Evolutionary conservation across 2,113 vertebrate genomes (phyloP).

Genomic region (Epinephelus lanceolatus): DNA sequence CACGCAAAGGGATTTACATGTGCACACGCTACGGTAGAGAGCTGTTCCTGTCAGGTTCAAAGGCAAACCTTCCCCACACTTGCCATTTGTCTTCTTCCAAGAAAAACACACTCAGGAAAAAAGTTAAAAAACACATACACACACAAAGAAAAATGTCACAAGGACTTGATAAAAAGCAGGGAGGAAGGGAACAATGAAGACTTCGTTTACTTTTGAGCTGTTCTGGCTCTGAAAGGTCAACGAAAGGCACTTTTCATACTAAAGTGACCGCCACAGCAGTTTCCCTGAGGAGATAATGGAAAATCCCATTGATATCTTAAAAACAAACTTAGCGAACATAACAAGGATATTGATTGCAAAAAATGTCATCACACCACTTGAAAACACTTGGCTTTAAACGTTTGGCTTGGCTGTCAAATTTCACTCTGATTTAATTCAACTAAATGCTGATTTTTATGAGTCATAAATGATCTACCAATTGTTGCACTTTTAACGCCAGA

Average conservation of each 20-base stretch:
- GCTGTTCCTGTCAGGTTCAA: conserved; percentile 74
- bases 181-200: conserved; percentile 69
- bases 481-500: conserved; percentile 20
- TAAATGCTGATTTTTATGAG: conserved; percentile 25
- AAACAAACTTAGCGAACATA: conserved; percentile 41
- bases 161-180: conserved; percentile 77
- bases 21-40: conserved; percentile 40
- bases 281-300: conserved; percentile 58
- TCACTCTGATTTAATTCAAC: conserved; percentile 22
- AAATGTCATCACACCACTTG: conserved; percentile 48
- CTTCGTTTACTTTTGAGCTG: conserved; percentile 69
- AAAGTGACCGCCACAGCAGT: conserved; percentile 50
- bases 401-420: conserved; percentile 49
- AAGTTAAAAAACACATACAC: conserved; percentile 44
- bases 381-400: conserved; percentile 52
- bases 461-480: conserved; percentile 25
- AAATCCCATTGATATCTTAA: conserved; percentile 67
- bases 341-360: conserved; percentile 49
- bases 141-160: conserved; percentile 71
- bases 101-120: conserved; percentile 68
- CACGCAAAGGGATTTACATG: conserved; percentile 54
- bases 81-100: conserved; percentile 73
- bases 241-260: conserved; percentile 56
- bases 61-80: conserved; percentile 67
- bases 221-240: conserved; percentile 69